These are phyloP conservation scores for Halotydeus destructor DNA, from an alignment of 1,140 invertebrate species.

Conservation along the genomic window DNA sequence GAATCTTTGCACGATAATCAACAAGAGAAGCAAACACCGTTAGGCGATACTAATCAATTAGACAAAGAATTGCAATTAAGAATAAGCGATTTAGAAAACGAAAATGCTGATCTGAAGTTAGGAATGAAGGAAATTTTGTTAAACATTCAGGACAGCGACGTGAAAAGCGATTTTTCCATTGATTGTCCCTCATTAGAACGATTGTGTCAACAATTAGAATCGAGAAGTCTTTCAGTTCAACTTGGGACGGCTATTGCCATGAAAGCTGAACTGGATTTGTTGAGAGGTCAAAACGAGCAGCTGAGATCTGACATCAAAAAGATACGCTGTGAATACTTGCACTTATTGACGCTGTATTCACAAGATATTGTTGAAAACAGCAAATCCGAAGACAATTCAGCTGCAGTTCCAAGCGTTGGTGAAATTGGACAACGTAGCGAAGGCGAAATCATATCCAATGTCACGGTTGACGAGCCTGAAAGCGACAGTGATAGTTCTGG, in stretches of 20 bases:
- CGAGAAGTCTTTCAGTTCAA: conserved; percentile 4
- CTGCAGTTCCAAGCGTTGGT: no score
- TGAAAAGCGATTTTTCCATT: conserved; percentile 11
- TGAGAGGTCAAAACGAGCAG: conserved; percentile 15
- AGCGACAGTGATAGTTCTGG: no score
- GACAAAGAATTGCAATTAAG: not conserved
- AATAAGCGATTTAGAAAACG: conserved; percentile 8
- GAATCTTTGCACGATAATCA: not conserved
- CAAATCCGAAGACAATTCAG: no score
- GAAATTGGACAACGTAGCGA: no score
- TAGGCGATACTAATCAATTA: not conserved
- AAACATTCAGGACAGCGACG: conserved; percentile 5
- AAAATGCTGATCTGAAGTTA: conserved; percentile 13
- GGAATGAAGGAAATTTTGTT: conserved; percentile 16
- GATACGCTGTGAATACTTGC: conserved; percentile 8
- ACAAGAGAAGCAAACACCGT: not conserved
- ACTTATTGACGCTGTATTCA: conserved; percentile 8
- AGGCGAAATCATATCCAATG: no score
- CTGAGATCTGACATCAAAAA: conserved; percentile 11
- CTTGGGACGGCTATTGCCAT: conserved; percentile 10
- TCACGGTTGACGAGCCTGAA: no score
- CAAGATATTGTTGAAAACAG: no score
- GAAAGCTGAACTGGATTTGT: conserved; percentile 14
- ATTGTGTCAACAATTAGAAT: conserved; percentile 11
- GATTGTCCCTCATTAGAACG: conserved; percentile 16